Conservation (phyloP, 2,888 invertebrate species). For the Altica lythri region DNA sequence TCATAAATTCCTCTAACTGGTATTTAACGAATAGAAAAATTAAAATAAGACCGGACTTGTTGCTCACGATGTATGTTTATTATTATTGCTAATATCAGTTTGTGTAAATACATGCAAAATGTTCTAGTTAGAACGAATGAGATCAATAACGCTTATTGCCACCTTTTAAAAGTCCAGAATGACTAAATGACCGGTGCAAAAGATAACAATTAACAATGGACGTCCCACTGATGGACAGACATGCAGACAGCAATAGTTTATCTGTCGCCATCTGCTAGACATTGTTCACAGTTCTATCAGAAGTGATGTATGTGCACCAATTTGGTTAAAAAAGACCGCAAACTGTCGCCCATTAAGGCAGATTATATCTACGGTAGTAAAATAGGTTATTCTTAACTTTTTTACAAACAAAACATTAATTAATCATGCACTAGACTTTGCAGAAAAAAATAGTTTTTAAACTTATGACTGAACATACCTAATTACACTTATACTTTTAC, state of each 20-base stretch:
- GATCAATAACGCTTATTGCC: neutral
- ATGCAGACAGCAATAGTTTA: slow-evolving; percentile 32
- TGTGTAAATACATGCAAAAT: no score
- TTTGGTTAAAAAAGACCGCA: slow-evolving; percentile 42
- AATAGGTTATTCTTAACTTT: neutral
- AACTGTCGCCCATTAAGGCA: slow-evolving; percentile 37
- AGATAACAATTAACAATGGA: slow-evolving; percentile 5
- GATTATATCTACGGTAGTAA: slow-evolving; percentile 1
- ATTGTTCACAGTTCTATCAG: slow-evolving; percentile 35
- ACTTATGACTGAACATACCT: no score
- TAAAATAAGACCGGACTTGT: no score
- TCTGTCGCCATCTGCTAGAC: slow-evolving; percentile 48
- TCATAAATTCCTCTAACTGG: no score
- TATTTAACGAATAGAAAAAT: no score
- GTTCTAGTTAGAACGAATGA: neutral
- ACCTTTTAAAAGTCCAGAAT: neutral
- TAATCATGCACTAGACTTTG: no score
- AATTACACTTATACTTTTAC: no score
- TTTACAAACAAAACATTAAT: neutral
- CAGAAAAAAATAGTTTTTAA: no score
- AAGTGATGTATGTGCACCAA: slow-evolving; percentile 40
- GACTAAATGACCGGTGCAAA: slow-evolving; percentile 7
- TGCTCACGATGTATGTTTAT: no score
- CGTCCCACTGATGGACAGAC: slow-evolving; percentile 6
- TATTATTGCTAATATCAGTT: no score